These are phyloP conservation scores for Nasonovia ribisnigri DNA, from an alignment of 2,888 invertebrate species.

Conservation along the genomic window DNA sequence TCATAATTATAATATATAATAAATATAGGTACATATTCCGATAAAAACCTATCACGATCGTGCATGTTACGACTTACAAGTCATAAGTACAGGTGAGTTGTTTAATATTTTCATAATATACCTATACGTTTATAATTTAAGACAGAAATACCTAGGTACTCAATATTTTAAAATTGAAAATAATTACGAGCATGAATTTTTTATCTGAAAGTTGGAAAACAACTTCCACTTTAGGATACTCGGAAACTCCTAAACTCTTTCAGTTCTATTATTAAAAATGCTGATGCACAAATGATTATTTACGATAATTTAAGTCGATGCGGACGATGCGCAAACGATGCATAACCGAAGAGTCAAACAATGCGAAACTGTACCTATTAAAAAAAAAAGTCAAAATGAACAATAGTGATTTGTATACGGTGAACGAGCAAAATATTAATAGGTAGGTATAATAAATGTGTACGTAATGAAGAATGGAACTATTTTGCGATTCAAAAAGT, in stretches of 20 bases:
- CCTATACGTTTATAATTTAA: not conserved
- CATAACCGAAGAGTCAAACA: not conserved
- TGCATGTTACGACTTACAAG: not conserved
- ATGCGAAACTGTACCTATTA: not conserved
- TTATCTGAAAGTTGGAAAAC: not conserved
- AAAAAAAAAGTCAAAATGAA: not conserved
- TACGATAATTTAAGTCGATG: too few relatives aligned
- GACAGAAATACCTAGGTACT: not conserved
- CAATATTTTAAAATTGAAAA: not conserved
- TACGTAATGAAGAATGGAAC: not conserved
- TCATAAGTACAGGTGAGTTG: too few relatives aligned
- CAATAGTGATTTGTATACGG: not conserved
- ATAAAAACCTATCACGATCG: not conserved
- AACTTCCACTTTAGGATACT: not conserved
- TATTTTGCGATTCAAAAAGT: not conserved
- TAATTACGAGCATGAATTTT: not conserved
- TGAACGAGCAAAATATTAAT: not conserved
- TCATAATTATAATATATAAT: not conserved
- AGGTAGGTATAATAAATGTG: not conserved
- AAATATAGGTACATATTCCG: not conserved
- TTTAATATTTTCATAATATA: not conserved
- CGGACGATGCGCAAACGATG: not conserved
- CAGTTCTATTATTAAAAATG: not conserved
- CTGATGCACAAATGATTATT: not conserved
- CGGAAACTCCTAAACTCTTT: not conserved